These are phyloP conservation scores for Drosophila lacertosa DNA, from an alignment of 1,140 invertebrate genomes.

Conservation along the genomic window DNA sequence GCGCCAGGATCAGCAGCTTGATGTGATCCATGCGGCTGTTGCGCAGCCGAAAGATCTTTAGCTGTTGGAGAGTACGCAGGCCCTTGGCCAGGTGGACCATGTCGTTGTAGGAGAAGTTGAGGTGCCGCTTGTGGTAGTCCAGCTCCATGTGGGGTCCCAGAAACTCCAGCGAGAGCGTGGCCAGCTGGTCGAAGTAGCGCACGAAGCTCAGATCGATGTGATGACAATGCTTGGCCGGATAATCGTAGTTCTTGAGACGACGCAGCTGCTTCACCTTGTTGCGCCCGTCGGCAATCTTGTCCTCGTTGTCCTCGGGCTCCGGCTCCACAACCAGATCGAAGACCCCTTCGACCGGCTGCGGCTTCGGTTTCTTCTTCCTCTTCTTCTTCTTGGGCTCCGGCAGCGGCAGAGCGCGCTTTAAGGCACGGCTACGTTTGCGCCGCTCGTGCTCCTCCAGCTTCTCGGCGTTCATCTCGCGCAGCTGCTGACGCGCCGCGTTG, in stretches of 20 bases:
- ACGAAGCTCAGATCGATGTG: conserved; percentile 70
- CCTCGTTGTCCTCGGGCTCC: conserved; percentile 55
- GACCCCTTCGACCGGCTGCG: neutral
- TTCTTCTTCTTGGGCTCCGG: conserved; percentile 25
- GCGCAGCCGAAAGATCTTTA: conserved; percentile 66
- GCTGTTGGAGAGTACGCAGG: conserved; percentile 29
- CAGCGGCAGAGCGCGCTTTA: neutral
- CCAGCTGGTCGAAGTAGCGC: conserved; percentile 55
- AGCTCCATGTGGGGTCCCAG: conserved; percentile 48
- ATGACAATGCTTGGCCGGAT: conserved; percentile 59
- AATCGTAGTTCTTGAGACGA: conserved; percentile 36
- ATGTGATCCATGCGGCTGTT: conserved; percentile 59
- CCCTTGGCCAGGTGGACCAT: conserved; percentile 55
- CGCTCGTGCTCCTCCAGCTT: conserved; percentile 17
- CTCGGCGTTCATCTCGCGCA: conserved; percentile 38
- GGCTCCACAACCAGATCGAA: conserved; percentile 56
- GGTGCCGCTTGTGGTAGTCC: conserved; percentile 59
- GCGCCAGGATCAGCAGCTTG: conserved; percentile 51
- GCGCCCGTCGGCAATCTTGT: conserved; percentile 48
- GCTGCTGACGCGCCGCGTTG: conserved; percentile 48
- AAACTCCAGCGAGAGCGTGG: conserved; percentile 60
- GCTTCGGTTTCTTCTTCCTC: conserved; percentile 10
- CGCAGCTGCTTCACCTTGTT: conserved; percentile 49
- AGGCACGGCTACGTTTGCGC: neutral
- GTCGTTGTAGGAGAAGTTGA: conserved; percentile 65